phyloP scores from a whole-genome alignment of 2,797 vertebrate species.

The Phoebastria nigripes region DNA sequence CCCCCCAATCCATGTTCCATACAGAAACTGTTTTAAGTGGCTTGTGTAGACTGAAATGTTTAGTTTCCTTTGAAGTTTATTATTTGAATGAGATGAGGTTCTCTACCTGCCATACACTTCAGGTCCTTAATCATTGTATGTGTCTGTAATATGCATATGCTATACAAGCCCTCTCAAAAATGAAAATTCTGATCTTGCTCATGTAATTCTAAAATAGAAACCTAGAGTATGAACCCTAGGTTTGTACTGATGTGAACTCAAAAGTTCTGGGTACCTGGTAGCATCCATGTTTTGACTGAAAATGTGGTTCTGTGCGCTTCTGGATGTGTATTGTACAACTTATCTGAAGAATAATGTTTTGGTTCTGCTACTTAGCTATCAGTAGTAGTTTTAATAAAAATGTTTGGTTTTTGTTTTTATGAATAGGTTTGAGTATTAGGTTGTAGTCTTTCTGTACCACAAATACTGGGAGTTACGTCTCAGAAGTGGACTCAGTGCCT shows the following conservation, averaged over 20 bases:
- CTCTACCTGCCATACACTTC: fast-evolving
- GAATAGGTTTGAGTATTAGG: background rate
- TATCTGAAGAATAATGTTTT: background rate
- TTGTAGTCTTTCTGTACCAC: background rate
- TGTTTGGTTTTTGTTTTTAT: background rate
- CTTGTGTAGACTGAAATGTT: background rate
- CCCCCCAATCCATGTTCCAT: background rate
- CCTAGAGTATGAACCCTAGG: background rate
- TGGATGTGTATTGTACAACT: background rate
- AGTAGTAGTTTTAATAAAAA: background rate
- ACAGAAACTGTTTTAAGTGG: background rate
- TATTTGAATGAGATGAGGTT: background rate
- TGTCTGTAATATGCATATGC: background rate
- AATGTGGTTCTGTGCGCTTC: background rate
- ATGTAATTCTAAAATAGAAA: background rate
- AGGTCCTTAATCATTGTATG: fast-evolving
- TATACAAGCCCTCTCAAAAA: background rate
- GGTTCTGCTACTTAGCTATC: background rate
- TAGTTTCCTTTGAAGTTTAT: background rate
- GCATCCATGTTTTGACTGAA: background rate
- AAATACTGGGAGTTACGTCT: background rate
- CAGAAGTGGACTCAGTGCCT: background rate
- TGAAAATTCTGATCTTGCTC: background rate
- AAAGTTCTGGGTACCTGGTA: background rate
- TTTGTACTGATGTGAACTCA: background rate